These are phyloP conservation scores for Chelon labrosus DNA, from an alignment of 2,797 vertebrate species.

Conservation along the genomic window DNA sequence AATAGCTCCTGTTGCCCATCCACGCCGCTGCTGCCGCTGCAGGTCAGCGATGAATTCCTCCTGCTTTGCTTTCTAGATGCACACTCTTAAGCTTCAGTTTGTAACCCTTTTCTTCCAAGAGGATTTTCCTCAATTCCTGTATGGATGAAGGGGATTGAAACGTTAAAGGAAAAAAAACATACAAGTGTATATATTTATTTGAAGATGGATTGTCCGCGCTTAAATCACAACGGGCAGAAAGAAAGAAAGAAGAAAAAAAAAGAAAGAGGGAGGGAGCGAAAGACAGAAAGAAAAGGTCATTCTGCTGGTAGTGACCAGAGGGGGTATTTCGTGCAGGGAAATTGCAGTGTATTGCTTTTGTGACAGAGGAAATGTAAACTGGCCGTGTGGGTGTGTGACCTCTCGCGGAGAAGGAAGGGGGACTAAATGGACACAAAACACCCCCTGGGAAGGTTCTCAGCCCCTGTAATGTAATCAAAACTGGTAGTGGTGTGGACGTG, in stretches of 20 bases:
- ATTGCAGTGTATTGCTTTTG: constrained; percentile 86
- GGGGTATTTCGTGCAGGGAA: constrained; percentile 83
- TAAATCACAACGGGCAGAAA: constrained; percentile 68
- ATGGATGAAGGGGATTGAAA: constrained; percentile 70
- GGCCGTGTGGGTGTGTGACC: constrained; percentile 84
- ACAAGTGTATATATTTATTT: constrained; percentile 74
- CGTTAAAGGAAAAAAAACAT: constrained; percentile 28
- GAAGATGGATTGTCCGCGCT: constrained; percentile 80
- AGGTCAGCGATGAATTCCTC: constrained; percentile 75
- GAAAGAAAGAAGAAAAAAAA: constrained; percentile 72
- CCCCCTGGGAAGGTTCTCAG: constrained; percentile 79
- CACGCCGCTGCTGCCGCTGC: constrained; percentile 44
- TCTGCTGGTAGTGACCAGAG: constrained; percentile 85
- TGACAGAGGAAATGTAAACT: constrained; percentile 86
- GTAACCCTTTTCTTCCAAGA: constrained; percentile 64
- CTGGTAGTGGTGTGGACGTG: constrained; percentile 47
- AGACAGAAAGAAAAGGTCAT: constrained; percentile 83
- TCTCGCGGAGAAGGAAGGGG: constrained; percentile 72
- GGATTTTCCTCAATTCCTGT: constrained; percentile 75
- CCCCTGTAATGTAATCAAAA: constrained; percentile 77
- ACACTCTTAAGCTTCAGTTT: constrained; percentile 45
- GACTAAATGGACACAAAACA: constrained; percentile 85
- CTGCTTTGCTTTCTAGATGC: constrained; percentile 73
- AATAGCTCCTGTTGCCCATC: constrained; percentile 72
- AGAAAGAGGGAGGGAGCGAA: constrained; percentile 4